Base-by-base conservation (phyloP, 2,888 invertebrate species). In the Caenorhabditis doughertyi region DNA sequence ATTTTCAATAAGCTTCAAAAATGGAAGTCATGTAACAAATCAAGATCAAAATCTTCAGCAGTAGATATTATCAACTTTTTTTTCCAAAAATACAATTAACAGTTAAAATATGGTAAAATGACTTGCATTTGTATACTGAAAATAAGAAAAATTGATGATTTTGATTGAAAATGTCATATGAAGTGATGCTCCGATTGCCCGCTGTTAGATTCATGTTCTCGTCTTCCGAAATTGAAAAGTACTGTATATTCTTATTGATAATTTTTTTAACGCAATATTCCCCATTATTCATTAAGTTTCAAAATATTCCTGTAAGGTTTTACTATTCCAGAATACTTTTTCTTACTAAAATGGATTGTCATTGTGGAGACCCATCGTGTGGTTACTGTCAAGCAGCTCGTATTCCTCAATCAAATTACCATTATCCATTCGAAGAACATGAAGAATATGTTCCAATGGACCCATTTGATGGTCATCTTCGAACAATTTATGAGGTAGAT, bases 341-440 rank as follows among this genome's bases (percentile, higher is more conserved):
- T n/a, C n/a, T n/a, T n/a, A n/a, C n/a, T 18, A 72, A 18, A 23
- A 76, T 76, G 58, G 21, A 76, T 29, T 76, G 76, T 18, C 0
- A 4, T 7, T 76, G 76, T 18, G 76, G 67, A 51, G 76, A 76
- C 18, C 76, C 76, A 60, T 76, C 76, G 0, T 76, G 76, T 32
- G 76, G 76, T 7, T 76, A 67, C 21, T 76, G 76, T 16, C 76
- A 67, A 67, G 76, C 67, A 13, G 49, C 65, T 49, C 56, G 35
- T 7, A 35, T 5, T 16, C 16, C 35, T 0, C n/a, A 55, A 11
- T 35, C 47, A 25, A 13, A 60, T 0, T n/a, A 56, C 8, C 29
- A 27, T 3, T 74, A 65, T 47, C 11, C 16, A 9, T 64, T 73
- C 18, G 56, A 47, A 4, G 56, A 49, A 1, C 49, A 35, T 25